Base-by-base conservation (phyloP, 2,888 invertebrate species). In the Villa cingulata region DNA sequence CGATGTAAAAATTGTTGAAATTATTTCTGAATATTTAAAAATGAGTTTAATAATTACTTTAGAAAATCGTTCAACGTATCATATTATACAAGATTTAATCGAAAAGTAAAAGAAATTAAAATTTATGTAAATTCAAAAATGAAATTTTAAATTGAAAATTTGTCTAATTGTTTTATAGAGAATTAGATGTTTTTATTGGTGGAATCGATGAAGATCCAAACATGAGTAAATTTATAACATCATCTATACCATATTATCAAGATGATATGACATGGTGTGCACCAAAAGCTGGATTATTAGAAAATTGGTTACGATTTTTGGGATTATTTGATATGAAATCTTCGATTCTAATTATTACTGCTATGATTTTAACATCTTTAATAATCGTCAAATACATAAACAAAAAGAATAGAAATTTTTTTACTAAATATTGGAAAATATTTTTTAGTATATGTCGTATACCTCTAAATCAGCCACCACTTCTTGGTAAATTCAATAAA, bases 251-350 rank as follows among this genome's bases (percentile, higher is more conserved):
- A 0, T 69, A 69, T 45, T 59, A 62, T 38, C 66, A 69, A 55
- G 68, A 69, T 45, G 69, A 69, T 45, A 54, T 69, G 3, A 69
- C 68, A 1, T 69, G 67, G 68, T 68, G 68, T 48, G 65, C 68
- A 38, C 58, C 62, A 2, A 61, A 55, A 45, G 66, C 68, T 0
- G 56, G 59, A 15, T 56, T 59, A 1, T 55, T 57, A 1, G 53
- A 61, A 27, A 58, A 58, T 23, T 61, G 65, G 45, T 59, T 63
- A 17, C 68, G 40, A 36, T 48, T 48, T 27, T 38, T 48, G 14
- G 16, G 23, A 12, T 34, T 48, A 9, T 43, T 48, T 16, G 41
- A 43, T 40, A 16, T 23, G 4, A 20, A 16, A 12, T 43, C 43
- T 2, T 43, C 34, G 43, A 16, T 19, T 14, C 18, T 46, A 7